These are phyloP conservation scores for Xerus inauris DNA, from an alignment of 2,113 vertebrate species.

Conservation along the genomic window DNA sequence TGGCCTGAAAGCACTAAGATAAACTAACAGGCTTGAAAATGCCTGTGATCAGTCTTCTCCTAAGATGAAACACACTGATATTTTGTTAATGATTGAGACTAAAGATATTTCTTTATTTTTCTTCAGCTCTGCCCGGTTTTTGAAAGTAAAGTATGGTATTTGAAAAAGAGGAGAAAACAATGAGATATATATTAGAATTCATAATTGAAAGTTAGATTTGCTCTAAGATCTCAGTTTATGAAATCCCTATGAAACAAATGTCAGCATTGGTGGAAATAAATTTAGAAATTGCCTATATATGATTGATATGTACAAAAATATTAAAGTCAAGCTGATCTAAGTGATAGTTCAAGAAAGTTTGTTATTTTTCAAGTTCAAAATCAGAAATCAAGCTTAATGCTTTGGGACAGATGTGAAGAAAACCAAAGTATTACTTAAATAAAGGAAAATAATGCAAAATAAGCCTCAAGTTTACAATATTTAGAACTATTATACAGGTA, in stretches of 20 bases:
- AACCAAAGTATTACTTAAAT: not conserved
- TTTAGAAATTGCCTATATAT: not conserved
- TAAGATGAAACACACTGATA: conserved; percentile 46
- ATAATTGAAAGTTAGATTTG: conserved; percentile 21
- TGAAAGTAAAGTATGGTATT: not conserved
- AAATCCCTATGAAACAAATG: not conserved
- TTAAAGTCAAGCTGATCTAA: not conserved
- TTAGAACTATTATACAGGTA: not conserved
- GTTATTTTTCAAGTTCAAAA: not conserved
- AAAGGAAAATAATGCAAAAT: not conserved
- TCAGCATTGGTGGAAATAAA: not conserved
- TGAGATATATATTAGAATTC: not conserved
- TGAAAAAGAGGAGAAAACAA: not conserved
- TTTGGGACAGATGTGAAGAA: not conserved
- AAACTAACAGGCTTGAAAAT: conserved; percentile 50
- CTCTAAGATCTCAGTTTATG: not conserved
- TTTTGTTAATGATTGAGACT: conserved; percentile 19
- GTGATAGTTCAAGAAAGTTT: not conserved
- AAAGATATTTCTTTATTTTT: not conserved
- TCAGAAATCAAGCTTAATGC: not conserved
- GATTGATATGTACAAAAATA: not conserved
- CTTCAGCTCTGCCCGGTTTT: not conserved
- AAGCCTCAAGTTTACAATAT: not conserved
- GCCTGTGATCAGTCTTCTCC: conserved; percentile 20
- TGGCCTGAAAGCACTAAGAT: conserved; percentile 30